Evolutionary conservation across 2,113 vertebrate genomes (phyloP).

Genomic region (Ploceus nigricollis): DNA sequence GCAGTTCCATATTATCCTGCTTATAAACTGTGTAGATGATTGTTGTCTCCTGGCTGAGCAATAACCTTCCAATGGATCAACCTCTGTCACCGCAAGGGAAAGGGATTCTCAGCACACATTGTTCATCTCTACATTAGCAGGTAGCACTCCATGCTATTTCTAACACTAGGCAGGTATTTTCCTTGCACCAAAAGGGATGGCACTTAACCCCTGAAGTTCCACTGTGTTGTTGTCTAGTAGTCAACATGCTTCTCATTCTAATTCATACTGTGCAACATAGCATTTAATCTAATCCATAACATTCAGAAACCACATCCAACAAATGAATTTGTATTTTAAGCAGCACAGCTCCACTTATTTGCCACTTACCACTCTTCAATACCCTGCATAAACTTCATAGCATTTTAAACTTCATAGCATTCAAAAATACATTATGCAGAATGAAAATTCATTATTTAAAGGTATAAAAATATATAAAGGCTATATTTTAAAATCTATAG

Average conservation of each 20-base stretch:
- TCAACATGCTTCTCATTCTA: neutral
- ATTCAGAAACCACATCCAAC: neutral
- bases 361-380: neutral
- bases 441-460: neutral
- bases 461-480: neutral
- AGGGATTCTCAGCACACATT: neutral
- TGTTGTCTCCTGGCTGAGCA: neutral
- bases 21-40: neutral
- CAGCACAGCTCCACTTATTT: neutral
- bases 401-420: neutral
- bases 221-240: neutral
- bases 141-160: neutral
- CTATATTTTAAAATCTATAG: neutral
- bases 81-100: conserved; percentile 4
- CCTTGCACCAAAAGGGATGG: neutral
- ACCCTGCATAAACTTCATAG: neutral
- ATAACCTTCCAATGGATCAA: neutral
- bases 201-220: neutral
- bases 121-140: neutral
- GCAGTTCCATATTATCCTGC: neutral
- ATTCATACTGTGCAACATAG: neutral
- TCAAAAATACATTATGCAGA: neutral
- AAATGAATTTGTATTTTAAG: neutral
- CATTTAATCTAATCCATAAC: neutral
- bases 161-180: neutral